Conservation (phyloP, 2,113 vertebrate genomes). For the Phalacrocorax pelagicus region DNA sequence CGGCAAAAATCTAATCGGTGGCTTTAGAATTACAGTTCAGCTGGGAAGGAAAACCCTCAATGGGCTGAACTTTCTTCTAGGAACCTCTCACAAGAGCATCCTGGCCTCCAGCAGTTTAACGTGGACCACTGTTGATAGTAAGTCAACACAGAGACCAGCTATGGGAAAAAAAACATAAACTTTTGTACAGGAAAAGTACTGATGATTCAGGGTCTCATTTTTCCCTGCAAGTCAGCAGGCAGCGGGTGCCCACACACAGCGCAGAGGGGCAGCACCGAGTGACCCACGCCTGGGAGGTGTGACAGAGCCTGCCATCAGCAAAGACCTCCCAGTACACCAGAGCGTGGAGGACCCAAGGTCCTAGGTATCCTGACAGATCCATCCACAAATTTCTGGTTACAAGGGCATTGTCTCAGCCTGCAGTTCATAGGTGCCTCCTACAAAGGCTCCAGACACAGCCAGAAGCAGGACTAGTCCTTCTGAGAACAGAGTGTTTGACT, state of each 20-base stretch:
- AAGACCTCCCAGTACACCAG: not conserved
- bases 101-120: not conserved
- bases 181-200: not conserved
- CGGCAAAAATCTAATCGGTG: not conserved
- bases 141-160: not conserved
- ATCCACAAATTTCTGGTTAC: not conserved
- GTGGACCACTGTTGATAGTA: not conserved
- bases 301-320: not conserved
- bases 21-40: not conserved
- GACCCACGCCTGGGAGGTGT: not conserved
- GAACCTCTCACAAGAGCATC: not conserved
- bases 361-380: not conserved
- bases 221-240: not conserved
- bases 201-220: not conserved
- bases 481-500: not conserved
- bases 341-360: not conserved
- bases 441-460: not conserved
- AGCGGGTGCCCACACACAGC: not conserved
- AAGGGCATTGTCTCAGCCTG: not conserved
- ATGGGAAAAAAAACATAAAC: fast-evolving
- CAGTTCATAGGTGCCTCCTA: not conserved
- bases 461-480: not conserved
- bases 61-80: not conserved
- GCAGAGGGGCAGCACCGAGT: not conserved
- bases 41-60: not conserved